phyloP scores from a whole-genome alignment of 2,888 invertebrate species.

The Sclerodermus sp. region DNA sequence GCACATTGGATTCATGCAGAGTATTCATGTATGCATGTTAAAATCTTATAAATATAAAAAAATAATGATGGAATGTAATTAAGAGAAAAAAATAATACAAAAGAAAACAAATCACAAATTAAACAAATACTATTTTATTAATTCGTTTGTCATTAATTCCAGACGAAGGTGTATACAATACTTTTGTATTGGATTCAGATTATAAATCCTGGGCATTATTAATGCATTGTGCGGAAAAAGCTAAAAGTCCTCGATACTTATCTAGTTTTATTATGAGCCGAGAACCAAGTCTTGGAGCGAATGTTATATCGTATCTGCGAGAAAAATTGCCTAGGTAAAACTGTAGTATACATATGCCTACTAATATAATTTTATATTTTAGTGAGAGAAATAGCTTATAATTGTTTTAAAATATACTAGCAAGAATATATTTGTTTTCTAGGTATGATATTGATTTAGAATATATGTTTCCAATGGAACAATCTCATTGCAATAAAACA shows the following conservation, averaged over 20 bases:
- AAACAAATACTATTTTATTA: no score
- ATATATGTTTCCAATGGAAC: slow-evolving; percentile 82
- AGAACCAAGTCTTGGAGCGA: slow-evolving; percentile 63
- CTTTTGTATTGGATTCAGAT: slow-evolving; percentile 83
- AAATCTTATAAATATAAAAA: slow-evolving; percentile 51
- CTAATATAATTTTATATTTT: neutral
- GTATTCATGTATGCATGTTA: slow-evolving; percentile 73
- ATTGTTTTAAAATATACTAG: no score
- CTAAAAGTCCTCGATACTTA: slow-evolving; percentile 74
- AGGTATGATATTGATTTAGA: slow-evolving; percentile 82
- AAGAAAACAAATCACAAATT: no score
- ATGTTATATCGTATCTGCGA: slow-evolving; percentile 75
- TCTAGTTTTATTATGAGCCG: slow-evolving; percentile 81
- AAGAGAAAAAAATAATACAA: no score
- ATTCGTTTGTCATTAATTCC: slow-evolving; percentile 26
- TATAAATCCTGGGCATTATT: slow-evolving; percentile 81
- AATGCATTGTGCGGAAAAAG: slow-evolving; percentile 85
- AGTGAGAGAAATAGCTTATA: no score
- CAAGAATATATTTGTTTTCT: neutral
- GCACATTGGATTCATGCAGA: slow-evolving; percentile 89
- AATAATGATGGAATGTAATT: neutral
- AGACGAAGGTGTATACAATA: slow-evolving; percentile 89
- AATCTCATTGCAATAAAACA: slow-evolving; percentile 66
- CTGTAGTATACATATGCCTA: slow-evolving; percentile 7
- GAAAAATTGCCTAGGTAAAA: slow-evolving; percentile 70